These are phyloP conservation scores for Sabatieria punctata DNA, from an alignment of 2,888 invertebrate genomes.

Conservation along the genomic window DNA sequence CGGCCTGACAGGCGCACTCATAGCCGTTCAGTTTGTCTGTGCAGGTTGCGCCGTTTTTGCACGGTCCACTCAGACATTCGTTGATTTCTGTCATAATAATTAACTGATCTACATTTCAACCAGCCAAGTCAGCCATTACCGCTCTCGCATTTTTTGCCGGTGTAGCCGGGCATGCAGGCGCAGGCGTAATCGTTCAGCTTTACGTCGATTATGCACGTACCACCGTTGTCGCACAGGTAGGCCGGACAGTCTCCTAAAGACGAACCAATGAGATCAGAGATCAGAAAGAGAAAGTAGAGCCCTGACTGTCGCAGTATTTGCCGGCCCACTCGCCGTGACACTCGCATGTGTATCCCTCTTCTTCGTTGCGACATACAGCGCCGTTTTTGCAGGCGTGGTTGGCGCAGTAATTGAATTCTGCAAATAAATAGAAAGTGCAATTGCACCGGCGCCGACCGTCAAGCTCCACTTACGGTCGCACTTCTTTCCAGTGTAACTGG, in stretches of 20 bases:
- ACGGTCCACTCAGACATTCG: too few species aligned
- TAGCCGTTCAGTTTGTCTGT: slow-evolving; percentile 1
- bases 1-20: slow-evolving; percentile 21
- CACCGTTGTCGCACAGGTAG: slow-evolving; percentile 6
- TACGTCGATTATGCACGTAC: slow-evolving; percentile 1
- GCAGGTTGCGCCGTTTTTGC: slow-evolving; percentile 4
- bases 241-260: slow-evolving; percentile 8
- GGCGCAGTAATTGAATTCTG: slow-evolving; percentile 4
- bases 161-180: slow-evolving; percentile 3
- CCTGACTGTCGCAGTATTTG: slow-evolving; percentile 3
- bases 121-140: too few species aligned
- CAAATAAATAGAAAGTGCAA: not conserved
- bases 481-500: slow-evolving; percentile 5
- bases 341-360: not conserved
- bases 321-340: slow-evolving; percentile 6
- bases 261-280: not conserved
- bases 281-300: not conserved
- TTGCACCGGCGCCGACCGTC: not conserved
- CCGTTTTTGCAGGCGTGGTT: slow-evolving; percentile 4
- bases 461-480: slow-evolving; percentile 2
- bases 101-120: too few species aligned
- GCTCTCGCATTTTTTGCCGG: slow-evolving; percentile 2
- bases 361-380: slow-evolving; percentile 6
- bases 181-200: not conserved
- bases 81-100: too few species aligned